A percentile compares a stretch with the other conserved stretches of the same genome.
These are phyloP conservation scores for Leptodactylus fuscus DNA, from an alignment of 2,113 vertebrate species.

Conservation along the genomic window DNA sequence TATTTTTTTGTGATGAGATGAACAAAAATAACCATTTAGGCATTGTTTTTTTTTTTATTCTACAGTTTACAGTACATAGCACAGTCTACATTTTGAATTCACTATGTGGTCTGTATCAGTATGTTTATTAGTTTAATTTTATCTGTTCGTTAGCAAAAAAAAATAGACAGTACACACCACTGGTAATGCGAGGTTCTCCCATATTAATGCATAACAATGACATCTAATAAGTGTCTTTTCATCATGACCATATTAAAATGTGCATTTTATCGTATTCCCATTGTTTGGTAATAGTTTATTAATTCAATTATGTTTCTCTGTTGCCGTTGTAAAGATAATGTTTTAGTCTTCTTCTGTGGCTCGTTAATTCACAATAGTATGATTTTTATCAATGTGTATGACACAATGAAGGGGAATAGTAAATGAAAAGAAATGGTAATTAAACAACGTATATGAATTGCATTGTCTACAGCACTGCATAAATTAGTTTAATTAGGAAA, in stretches of 20 bases:
- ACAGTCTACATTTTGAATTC: too few relatives aligned
- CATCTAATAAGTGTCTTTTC: background rate
- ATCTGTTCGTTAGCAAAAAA: background rate
- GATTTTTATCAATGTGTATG: slow-evolving; percentile 45
- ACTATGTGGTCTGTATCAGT: background rate
- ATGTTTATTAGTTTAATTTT: slow-evolving; percentile 2
- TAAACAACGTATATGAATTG: slow-evolving; percentile 49
- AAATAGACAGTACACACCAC: background rate
- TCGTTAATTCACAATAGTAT: slow-evolving; percentile 38
- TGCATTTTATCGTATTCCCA: slow-evolving; percentile 6
- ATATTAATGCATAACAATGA: background rate
- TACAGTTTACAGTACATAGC: too few relatives aligned
- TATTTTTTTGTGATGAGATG: too few relatives aligned
- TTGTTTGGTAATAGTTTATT: slow-evolving; percentile 44
- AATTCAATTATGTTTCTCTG: slow-evolving; percentile 28
- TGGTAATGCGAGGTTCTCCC: background rate
- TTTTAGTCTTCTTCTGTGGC: slow-evolving; percentile 33
- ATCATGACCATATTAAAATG: slow-evolving; percentile 30
- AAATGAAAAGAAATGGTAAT: slow-evolving; percentile 50
- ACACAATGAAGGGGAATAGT: slow-evolving; percentile 44
- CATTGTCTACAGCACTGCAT: slow-evolving; percentile 37
- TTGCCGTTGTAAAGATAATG: slow-evolving; percentile 35
- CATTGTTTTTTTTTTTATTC: too few relatives aligned
- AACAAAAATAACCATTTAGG: too few relatives aligned
- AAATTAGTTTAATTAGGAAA: slow-evolving; percentile 52